phyloP scores from a whole-genome alignment of 2,797 vertebrate species.

The Babyrousa celebensis region DNA sequence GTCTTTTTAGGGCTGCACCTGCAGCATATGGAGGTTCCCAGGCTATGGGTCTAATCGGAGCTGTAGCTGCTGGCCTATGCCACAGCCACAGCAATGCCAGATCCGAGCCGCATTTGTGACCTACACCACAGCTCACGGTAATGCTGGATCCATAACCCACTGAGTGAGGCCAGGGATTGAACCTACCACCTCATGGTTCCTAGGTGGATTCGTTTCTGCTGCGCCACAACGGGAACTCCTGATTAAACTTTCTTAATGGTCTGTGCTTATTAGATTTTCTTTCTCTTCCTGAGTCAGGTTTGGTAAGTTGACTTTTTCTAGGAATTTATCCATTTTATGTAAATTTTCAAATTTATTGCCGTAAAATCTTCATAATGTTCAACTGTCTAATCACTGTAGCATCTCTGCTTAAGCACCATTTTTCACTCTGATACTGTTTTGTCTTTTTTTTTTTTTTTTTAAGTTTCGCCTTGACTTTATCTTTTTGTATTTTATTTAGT shows the following conservation, averaged over 20 bases:
- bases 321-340: slow-evolving; percentile 34
- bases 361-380: slow-evolving; percentile 58
- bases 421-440: slow-evolving; percentile 58
- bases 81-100: too few relatives aligned
- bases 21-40: too few relatives aligned
- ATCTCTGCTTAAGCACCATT: neutral
- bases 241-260: slow-evolving; percentile 55
- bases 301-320: slow-evolving; percentile 73
- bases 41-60: too few relatives aligned
- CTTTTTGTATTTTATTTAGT: slow-evolving; percentile 68
- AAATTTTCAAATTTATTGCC: slow-evolving; percentile 46
- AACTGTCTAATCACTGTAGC: neutral
- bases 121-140: too few relatives aligned
- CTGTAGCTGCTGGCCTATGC: too few relatives aligned
- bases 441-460: neutral
- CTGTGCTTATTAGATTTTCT: slow-evolving; percentile 70
- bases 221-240: neutral
- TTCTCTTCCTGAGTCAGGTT: slow-evolving; percentile 69
- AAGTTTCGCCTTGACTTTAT: slow-evolving; percentile 52
- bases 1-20: too few relatives aligned
- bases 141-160: too few relatives aligned
- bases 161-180: too few relatives aligned
- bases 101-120: too few relatives aligned
- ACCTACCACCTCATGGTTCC: too few relatives aligned
- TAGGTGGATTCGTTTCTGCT: too few relatives aligned